Conservation (phyloP, 2,797 vertebrate species). For the Balearica regulorum region DNA sequence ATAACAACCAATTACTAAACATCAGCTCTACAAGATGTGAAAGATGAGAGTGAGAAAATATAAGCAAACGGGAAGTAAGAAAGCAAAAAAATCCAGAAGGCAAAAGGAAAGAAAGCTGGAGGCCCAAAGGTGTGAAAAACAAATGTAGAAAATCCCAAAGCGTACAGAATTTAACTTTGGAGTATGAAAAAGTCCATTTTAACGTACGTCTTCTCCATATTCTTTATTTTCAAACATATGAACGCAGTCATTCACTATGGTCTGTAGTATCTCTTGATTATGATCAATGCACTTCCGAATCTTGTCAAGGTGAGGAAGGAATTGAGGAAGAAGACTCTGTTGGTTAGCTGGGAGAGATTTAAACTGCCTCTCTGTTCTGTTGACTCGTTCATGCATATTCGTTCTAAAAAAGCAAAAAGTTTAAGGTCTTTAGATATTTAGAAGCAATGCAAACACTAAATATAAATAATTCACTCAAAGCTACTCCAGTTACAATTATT, state of each 20-base stretch:
- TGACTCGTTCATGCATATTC: conserved; percentile 91
- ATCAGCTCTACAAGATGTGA: not conserved
- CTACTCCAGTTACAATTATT: not conserved
- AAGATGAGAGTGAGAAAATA: not conserved
- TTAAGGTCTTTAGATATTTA: not conserved
- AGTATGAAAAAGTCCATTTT: conserved; percentile 35
- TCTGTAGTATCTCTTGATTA: conserved; percentile 92
- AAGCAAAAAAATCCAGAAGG: not conserved
- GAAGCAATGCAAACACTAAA: not conserved
- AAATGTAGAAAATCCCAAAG: not conserved
- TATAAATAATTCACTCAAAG: not conserved
- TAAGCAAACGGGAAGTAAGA: not conserved
- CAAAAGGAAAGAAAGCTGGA: not conserved
- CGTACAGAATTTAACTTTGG: not conserved
- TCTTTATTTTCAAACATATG: conserved; percentile 99
- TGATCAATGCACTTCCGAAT: conserved; percentile 90
- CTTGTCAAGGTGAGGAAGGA: conserved; percentile 84
- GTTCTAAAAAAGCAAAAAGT: conserved; percentile 77
- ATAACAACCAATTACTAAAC: not conserved
- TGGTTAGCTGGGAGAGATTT: conserved; percentile 85
- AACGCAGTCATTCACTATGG: conserved; percentile 90
- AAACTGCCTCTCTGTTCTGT: conserved; percentile 92
- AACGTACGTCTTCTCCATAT: conserved; percentile 89
- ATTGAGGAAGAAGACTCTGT: conserved; percentile 86
- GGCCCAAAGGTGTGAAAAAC: not conserved